Evolutionary conservation across 2,888 invertebrate species (phyloP).

Genomic region (Orchesella flavescens): DNA sequence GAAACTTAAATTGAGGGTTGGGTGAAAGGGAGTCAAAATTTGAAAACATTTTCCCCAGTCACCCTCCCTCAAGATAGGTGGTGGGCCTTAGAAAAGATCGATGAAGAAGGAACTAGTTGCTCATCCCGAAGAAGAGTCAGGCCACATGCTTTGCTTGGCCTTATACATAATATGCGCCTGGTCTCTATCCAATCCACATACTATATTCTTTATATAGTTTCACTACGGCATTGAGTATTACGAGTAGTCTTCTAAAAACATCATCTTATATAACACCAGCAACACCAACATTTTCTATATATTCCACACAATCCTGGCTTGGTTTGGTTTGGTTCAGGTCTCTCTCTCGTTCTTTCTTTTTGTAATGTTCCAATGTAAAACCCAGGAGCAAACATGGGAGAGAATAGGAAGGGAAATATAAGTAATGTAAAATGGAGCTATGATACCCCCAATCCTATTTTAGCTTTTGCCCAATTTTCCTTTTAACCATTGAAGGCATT

Average conservation of each 20-base stretch:
- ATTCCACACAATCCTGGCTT: too few relatives aligned
- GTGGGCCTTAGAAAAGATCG: conserved; percentile 48
- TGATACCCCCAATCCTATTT: background rate
- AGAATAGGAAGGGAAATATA: too few relatives aligned
- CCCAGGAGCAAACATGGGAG: too few relatives aligned
- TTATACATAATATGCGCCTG: background rate
- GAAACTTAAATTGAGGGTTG: background rate
- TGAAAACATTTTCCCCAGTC: conserved; percentile 11
- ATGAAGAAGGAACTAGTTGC: conserved; percentile 65
- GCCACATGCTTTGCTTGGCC: conserved; percentile 26
- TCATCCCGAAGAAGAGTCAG: conserved; percentile 49
- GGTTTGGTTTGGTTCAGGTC: too few relatives aligned
- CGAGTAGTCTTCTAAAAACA: too few relatives aligned
- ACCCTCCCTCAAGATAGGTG: conserved; percentile 5
- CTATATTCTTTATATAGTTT: background rate
- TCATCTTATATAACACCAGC: background rate
- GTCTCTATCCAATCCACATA: too few relatives aligned
- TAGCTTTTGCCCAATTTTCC: background rate
- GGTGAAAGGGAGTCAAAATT: conserved; percentile 7
- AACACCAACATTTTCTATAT: too few relatives aligned
- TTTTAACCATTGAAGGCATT: background rate
- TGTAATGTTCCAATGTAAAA: background rate
- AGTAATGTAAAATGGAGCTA: too few relatives aligned
- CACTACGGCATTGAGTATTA: background rate
- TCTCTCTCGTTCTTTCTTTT: too few relatives aligned